Base-by-base conservation (phyloP, 1,140 invertebrate species). In the Dendrolimus punctatus region DNA sequence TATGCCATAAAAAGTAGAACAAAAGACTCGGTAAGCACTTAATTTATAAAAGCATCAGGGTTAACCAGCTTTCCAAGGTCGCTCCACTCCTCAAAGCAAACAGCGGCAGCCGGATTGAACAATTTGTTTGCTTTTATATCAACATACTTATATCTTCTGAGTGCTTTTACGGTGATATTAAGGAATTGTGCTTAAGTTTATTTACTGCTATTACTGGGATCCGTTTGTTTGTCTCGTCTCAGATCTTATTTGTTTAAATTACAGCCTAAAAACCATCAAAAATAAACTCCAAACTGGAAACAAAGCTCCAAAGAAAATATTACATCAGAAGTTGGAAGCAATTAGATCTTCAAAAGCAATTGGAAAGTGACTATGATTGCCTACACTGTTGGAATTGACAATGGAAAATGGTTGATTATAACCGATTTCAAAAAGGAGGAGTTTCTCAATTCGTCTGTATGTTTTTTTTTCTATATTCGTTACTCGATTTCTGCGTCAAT, bases 61-160 rank as follows among this genome's bases (percentile, higher is more conserved):
- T 23, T 23, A 23, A 23, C 23, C 23, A 23, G 36, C 7, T 55
- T 56, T 53, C 48, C 64, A 79, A 76, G 72, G 72, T 60, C 58
- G 52, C 50, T 55, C 58, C 64, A 72, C 73, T 73, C 58, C 41
- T 61, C 53, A 58, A 51, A 46, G 62, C 57, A 79, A 79, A 76
- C 58, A 75, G 51, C 60, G 64, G 70, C 71, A 75, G 53, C 64
- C 65, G 61, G 53, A 58, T 72, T 75, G 23, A 23, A 23, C 63
- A 73, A 52, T 57, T 71, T 66, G 66, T 71, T 71, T 71, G 56
- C 55, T 42, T 40, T 53, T 50, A 47, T 63, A 54, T 48, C 47
- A 45, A 23, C 23, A 3, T 23, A 40, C 41, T 39, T 47, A 52
- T 57, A 60, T 58, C 49, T 50, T 53, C 62, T 46, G 40, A 49